These are phyloP conservation scores for Procambarus clarkii DNA, from an alignment of 1,140 invertebrate genomes.

Conservation along the genomic window DNA sequence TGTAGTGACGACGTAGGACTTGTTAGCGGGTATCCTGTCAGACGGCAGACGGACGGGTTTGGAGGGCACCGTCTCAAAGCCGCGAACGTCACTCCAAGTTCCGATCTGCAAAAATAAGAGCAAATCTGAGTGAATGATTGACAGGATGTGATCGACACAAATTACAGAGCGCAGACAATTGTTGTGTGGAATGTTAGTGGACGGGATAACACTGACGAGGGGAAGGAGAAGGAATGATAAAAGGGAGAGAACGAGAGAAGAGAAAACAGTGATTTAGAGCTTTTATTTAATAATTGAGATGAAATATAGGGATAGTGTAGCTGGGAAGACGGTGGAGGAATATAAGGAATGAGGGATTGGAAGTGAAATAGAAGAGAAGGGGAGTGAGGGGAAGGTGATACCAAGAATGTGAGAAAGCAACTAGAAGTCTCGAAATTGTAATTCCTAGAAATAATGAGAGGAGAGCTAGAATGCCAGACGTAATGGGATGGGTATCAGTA, in stretches of 20 bases:
- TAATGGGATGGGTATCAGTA: neutral
- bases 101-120: conserved; percentile 82
- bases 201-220: neutral
- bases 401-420: neutral
- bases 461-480: neutral
- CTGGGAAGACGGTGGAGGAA: neutral
- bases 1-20: conserved; percentile 93
- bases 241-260: no score
- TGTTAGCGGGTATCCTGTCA: conserved; percentile 83
- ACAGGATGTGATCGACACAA: neutral
- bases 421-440: no score
- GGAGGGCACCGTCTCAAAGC: conserved; percentile 85
- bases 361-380: neutral
- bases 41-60: conserved; percentile 84
- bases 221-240: neutral
- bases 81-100: conserved; percentile 91
- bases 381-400: neutral
- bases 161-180: neutral
- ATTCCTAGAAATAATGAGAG: no score
- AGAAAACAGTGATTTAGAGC: no score
- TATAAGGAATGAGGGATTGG: neutral
- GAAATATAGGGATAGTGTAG: neutral
- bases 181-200: neutral
- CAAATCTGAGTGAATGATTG: no score
- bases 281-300: no score